phyloP scores from a whole-genome alignment of 1,140 invertebrate genomes.

The Spodoptera frugiperda region DNA sequence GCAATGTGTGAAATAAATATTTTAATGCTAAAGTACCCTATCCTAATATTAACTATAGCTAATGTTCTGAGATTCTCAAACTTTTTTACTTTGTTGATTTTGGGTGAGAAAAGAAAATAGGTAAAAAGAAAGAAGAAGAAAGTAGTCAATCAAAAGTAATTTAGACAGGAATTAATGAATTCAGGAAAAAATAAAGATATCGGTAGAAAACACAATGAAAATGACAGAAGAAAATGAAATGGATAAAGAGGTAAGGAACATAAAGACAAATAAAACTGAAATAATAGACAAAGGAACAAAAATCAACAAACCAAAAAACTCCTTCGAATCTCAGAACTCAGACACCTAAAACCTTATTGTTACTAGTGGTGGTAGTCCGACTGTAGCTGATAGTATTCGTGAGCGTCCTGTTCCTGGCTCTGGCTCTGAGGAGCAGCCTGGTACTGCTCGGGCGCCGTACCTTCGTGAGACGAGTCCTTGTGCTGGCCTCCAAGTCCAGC shows the following conservation, averaged over 20 bases:
- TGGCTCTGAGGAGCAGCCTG: constrained; percentile 59
- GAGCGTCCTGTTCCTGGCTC: constrained; percentile 61
- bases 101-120: background rate
- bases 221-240: background rate
- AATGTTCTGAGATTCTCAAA: constrained; percentile 37
- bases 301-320: constrained; percentile 40
- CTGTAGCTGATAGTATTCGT: constrained; percentile 71
- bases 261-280: background rate
- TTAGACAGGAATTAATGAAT: too few species aligned
- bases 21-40: constrained; percentile 48
- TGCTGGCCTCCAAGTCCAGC: constrained; percentile 69
- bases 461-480: constrained; percentile 76
- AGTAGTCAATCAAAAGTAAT: background rate
- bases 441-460: constrained; percentile 78
- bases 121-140: background rate
- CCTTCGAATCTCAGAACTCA: constrained; percentile 36
- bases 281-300: constrained; percentile 19
- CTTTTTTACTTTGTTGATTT: constrained; percentile 43
- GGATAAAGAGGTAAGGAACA: background rate
- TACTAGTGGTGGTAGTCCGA: constrained; percentile 81
- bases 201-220: background rate
- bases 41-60: constrained; percentile 58
- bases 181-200: background rate
- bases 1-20: constrained; percentile 45
- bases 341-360: constrained; percentile 64